These are phyloP conservation scores for Simalia tracyae DNA, from an alignment of 2,797 vertebrate genomes.

Conservation along the genomic window DNA sequence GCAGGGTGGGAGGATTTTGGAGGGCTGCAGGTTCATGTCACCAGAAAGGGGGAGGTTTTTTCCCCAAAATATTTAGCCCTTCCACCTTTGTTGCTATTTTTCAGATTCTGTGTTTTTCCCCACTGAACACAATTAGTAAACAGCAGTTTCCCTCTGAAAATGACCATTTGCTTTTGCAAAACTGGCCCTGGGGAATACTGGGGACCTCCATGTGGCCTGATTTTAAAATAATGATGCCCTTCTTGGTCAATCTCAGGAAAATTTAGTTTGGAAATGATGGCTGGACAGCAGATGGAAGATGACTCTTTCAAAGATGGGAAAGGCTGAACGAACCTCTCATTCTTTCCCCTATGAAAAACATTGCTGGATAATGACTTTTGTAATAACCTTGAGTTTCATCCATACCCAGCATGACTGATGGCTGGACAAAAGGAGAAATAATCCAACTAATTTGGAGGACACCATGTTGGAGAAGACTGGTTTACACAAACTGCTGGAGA, in stretches of 20 bases:
- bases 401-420: neutral
- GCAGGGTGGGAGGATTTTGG: neutral
- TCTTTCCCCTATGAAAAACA: neutral
- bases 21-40: neutral
- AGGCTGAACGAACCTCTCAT: neutral
- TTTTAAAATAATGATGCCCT: too few relatives aligned
- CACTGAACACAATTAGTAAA: too few relatives aligned
- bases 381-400: neutral
- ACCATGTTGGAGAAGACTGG: neutral
- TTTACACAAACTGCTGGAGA: neutral
- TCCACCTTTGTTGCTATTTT: too few relatives aligned
- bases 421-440: neutral
- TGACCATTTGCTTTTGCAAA: too few relatives aligned
- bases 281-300: neutral
- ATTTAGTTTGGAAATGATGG: too few relatives aligned
- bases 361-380: neutral
- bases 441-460: neutral
- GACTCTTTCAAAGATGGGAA: neutral
- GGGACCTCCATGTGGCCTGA: too few relatives aligned
- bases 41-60: too few relatives aligned
- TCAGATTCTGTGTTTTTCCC: too few relatives aligned
- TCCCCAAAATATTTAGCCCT: too few relatives aligned
- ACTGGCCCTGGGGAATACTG: too few relatives aligned
- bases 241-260: too few relatives aligned
- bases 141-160: too few relatives aligned